Percentiles rank a stretch among this genome's conserved stretches.
Evolutionary conservation across 1,140 invertebrate species (phyloP).

Genomic region (Camponotus vicinus): DNA sequence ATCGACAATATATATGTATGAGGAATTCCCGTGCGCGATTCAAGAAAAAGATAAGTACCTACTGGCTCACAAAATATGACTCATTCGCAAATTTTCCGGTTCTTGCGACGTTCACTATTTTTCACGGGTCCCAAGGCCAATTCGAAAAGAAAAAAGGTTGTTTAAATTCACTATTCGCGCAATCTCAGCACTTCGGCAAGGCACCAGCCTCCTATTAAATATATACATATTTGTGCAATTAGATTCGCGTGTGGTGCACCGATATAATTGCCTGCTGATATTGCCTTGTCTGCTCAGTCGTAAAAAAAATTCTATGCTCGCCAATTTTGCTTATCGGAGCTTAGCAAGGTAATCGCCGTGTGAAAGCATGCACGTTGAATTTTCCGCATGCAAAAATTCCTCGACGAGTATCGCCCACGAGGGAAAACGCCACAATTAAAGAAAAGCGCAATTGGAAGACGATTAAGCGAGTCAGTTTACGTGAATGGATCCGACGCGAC

Average conservation of each 20-base stretch:
- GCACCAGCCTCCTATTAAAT: not conserved
- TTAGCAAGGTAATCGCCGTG: not conserved
- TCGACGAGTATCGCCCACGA: not conserved
- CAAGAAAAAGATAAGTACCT: constrained; percentile 19
- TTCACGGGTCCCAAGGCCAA: constrained; percentile 16
- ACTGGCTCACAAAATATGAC: constrained; percentile 15
- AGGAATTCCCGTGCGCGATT: not conserved
- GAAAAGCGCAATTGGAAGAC: not conserved
- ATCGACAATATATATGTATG: constrained; percentile 11
- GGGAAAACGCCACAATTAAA: constrained; percentile 3
- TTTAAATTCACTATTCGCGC: constrained; percentile 28
- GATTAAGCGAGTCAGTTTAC: constrained; percentile 13
- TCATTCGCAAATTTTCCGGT: constrained; percentile 24
- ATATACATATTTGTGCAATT: constrained; percentile 6
- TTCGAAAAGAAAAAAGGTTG: constrained; percentile 56
- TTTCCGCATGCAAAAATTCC: not conserved
- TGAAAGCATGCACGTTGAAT: not conserved
- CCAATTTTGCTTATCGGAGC: not conserved
- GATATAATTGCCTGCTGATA: not conserved
- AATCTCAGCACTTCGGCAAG: not conserved
- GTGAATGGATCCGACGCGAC: not conserved
- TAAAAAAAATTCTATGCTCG: constrained; percentile 18
- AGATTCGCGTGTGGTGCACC: not conserved
- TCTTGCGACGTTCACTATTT: not conserved
- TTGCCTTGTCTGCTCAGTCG: not conserved